phyloP scores from a whole-genome alignment of 2,888 invertebrate species.

The Therioaphis trifolii region DNA sequence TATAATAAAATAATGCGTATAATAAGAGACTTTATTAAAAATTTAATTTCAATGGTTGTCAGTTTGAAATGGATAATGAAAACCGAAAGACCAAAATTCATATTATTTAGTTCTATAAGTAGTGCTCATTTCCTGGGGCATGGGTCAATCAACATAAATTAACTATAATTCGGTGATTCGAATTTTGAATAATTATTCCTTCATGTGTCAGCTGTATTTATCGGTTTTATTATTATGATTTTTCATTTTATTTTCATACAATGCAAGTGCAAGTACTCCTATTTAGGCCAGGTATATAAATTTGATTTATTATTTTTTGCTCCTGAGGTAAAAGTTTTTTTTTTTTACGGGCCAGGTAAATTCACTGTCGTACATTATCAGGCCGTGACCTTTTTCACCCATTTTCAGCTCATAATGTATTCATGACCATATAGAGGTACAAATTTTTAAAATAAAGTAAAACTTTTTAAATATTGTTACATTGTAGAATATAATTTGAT shows the following conservation, averaged over 20 bases:
- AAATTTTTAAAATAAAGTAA: constrained; percentile 16
- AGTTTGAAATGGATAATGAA: not conserved
- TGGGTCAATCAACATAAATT: not conserved
- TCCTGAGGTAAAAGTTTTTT: constrained; percentile 17
- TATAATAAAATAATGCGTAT: no score
- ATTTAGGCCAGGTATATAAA: not conserved
- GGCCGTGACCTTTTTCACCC: constrained; percentile 35
- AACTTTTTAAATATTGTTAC: no score
- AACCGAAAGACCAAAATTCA: not conserved
- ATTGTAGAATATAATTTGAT: constrained; percentile 15
- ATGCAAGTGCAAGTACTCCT: not conserved
- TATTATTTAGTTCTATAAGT: not conserved
- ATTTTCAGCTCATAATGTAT: constrained; percentile 37
- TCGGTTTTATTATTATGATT: not conserved
- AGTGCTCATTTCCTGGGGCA: not conserved
- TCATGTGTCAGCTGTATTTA: not conserved
- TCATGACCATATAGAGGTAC: not conserved
- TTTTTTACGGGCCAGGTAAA: constrained; percentile 13
- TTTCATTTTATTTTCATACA: constrained; percentile 8
- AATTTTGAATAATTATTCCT: not conserved
- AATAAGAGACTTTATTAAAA: no score
- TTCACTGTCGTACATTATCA: constrained; percentile 13
- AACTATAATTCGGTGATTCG: not conserved
- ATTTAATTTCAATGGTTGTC: no score
- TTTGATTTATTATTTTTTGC: constrained; percentile 22